Percentiles rank a stretch among this genome's conserved stretches.
Evolutionary conservation across 2,113 vertebrate genomes (phyloP).

Genomic region (Solea solea): DNA sequence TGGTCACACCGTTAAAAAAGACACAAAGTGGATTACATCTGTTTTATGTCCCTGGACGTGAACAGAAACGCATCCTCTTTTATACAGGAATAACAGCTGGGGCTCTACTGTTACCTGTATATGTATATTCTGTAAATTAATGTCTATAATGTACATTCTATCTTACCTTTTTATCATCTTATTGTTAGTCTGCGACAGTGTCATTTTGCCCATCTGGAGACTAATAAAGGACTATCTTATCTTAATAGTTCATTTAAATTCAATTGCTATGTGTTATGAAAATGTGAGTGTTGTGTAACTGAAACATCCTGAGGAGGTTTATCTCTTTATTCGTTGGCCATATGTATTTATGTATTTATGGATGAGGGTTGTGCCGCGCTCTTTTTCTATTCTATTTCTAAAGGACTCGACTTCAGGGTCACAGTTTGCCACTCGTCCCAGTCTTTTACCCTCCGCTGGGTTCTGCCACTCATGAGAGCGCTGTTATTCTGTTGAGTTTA

Average conservation of each 20-base stretch:
- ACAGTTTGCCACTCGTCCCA: no score
- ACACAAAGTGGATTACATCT: not conserved
- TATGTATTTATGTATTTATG: not conserved
- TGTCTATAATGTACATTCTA: no score
- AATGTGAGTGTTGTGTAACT: not conserved
- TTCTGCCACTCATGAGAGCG: not conserved
- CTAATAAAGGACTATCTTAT: no score
- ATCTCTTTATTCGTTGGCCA: not conserved
- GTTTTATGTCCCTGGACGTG: not conserved
- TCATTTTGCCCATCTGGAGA: no score
- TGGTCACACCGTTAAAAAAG: not conserved
- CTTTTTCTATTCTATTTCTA: conserved; percentile 8
- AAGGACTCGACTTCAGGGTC: not conserved
- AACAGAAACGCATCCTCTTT: not conserved
- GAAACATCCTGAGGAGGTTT: not conserved
- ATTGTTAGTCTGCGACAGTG: no score
- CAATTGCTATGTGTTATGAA: not conserved
- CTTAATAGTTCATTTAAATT: not conserved
- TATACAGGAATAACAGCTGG: not conserved
- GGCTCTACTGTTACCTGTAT: no score
- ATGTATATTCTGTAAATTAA: no score
- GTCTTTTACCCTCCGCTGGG: not conserved
- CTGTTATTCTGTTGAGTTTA: not conserved
- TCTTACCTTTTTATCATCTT: no score
- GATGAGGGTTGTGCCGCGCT: not conserved